Percentiles rank a stretch among this genome's conserved stretches.
Conservation (phyloP, 2,888 invertebrate genomes). For the Cheilosia grossa region DNA sequence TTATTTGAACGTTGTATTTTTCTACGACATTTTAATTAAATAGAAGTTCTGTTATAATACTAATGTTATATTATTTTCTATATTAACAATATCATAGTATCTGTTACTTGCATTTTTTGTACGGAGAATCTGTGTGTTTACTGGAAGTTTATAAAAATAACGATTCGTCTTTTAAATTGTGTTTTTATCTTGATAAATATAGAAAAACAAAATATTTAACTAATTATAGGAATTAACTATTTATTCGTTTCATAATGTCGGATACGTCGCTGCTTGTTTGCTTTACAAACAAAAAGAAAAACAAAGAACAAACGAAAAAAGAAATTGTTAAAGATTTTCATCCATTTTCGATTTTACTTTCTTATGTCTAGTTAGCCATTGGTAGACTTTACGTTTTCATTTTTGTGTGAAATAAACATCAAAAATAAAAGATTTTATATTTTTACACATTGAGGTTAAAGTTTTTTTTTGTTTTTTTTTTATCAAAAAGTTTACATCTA, state of each 20-base stretch:
- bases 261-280: constrained; percentile 43
- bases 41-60: constrained; percentile 69
- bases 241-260: constrained; percentile 43
- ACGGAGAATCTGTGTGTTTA: constrained; percentile 53
- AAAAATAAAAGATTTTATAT: constrained; percentile 20
- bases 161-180: constrained; percentile 38
- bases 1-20: constrained; percentile 74
- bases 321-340: constrained; percentile 1
- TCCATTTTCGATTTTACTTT: constrained; percentile 1
- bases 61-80: constrained; percentile 60
- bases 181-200: not conserved
- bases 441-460: not conserved
- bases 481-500: constrained; percentile 65
- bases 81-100: constrained; percentile 69
- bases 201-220: constrained; percentile 46
- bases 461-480: constrained; percentile 47
- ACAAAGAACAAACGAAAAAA: not conserved
- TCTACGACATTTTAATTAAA: constrained; percentile 73
- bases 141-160: constrained; percentile 68
- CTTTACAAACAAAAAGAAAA: constrained; percentile 39
- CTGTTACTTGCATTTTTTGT: constrained; percentile 45
- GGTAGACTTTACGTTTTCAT: constrained; percentile 25
- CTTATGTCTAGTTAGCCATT: constrained; percentile 41
- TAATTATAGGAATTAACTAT: constrained; percentile 62
- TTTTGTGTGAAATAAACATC: constrained; percentile 38